Base-by-base conservation (phyloP, 2,888 invertebrate genomes). In the Mythimna loreyi region DNA sequence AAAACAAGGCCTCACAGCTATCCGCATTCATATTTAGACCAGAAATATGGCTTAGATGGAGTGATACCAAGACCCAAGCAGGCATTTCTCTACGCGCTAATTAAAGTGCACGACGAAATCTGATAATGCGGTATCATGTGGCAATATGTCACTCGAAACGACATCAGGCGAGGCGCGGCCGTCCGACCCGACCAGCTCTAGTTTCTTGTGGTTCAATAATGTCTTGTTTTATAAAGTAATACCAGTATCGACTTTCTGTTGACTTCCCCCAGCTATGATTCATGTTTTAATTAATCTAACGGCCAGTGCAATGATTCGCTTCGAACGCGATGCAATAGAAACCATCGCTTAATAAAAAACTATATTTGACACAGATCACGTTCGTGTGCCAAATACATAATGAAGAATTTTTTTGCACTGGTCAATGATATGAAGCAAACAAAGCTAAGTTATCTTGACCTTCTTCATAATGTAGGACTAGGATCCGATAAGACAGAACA, bases 71-170 rank as follows among this genome's bases (percentile, higher is more conserved):
- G 55, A 69, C 25, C 33, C 70, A 82, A 52, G 64, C 49, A 73
- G 77, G 84, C 85, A 89, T 90, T 90, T 91, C 90, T 91, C 89
- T 87, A 89, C 85, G 92, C 91, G 88, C 91, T 90, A 91, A 92
- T 93, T 94, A 91, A 87, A 90, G 88, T 87, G 87, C 90, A 89
- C 86, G 81, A 83, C 87, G 92, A 90, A 92, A 94, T 89, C 87
- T 81, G 92, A 94, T 92, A 92, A 87, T 80, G 81, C 74, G 76
- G 91, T 93, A 88, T 94, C 92, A 85, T 87, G 88, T 93, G 81
- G 90, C 91, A 88, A 90, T 92, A 91, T 92, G 92, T 91, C 92
- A 93, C 90, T 89, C 79, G 91, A 92, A 89, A 89, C 91, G 88
- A 85, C 85, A 85, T 87, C 84, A 85, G 85, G 75, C 83, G 77